Base-by-base conservation (phyloP, 2,113 vertebrate species). In the Phylloscopus trochilus region DNA sequence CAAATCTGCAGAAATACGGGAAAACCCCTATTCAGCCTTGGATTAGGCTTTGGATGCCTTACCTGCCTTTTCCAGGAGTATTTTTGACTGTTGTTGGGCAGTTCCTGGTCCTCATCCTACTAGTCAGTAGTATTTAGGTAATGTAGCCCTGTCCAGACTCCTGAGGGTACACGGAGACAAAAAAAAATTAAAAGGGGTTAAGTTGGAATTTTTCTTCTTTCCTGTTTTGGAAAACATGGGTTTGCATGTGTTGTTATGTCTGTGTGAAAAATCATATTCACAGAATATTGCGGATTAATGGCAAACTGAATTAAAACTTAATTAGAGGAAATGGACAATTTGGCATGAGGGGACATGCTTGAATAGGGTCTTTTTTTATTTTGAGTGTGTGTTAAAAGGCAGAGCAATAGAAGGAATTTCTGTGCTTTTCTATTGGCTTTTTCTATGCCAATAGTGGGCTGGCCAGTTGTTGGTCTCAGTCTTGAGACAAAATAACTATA, bases 321-420 rank as follows among this genome's bases (percentile, higher is more conserved):
- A 60, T 51, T 68, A 75, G 79, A 70, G 69, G 28, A 75, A 76
- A 75, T 47, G 7, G 30, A 18, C 27, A 39, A 17, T 63, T 51
- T 64, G 46, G 60, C 0, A 0, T 15, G 33, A 76, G 30, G 12
- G 47, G 7, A 80, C 30, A 41, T 62, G 28, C 18, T 41, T 62
- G n/a, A 62, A 30, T 20, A 26, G 1, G 0, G 24, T 53, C 37
- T 91, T 93, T 6, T 92, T 93, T 83, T 56, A 28, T 46, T 23
- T 23, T 28, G 22, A 52, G 10, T 15, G 6, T 51, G 17, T 27
- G 30, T 76, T 68, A 72, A 51, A 59, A 63, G 35, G 67, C 44
- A 63, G 44, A 49, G 33, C 41, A 26, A 12, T 11, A 63, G 69
- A 37, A 11, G 17, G 43, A 89, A 83, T 53, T 53, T 43, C 41